These are phyloP conservation scores for Dolichotis patagonum DNA, from an alignment of 2,113 vertebrate species.

Conservation along the genomic window DNA sequence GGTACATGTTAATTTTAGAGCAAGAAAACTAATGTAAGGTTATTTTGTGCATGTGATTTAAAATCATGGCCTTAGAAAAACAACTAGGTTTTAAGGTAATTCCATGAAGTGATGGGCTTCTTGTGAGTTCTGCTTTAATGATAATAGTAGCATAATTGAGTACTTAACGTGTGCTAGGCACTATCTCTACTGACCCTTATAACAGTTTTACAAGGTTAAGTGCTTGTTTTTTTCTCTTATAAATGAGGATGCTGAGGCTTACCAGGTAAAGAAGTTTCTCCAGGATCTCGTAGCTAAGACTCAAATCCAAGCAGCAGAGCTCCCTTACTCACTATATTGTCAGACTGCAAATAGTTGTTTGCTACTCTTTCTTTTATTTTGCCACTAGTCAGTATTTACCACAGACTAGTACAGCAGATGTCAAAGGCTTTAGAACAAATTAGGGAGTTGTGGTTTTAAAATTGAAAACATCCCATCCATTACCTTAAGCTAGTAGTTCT, in stretches of 20 bases:
- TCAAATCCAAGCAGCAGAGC: not conserved
- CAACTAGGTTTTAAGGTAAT: not conserved
- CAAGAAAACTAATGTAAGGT: not conserved
- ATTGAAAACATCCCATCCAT: not conserved
- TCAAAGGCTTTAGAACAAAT: not conserved
- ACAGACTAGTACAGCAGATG: not conserved
- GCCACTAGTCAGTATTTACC: not conserved
- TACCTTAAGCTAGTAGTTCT: not conserved
- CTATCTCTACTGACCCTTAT: not conserved
- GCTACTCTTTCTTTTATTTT: not conserved
- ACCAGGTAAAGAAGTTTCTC: not conserved
- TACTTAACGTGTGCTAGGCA: not conserved
- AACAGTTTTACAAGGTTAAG: not conserved
- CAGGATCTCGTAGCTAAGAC: not conserved
- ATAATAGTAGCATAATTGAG: not conserved
- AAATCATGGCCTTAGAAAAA: not conserved
- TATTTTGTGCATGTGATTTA: not conserved
- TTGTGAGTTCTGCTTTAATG: not conserved
- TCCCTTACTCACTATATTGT: too few species aligned
- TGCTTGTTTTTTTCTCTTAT: not conserved
- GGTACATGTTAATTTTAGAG: not conserved
- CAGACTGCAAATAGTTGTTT: fast-evolving
- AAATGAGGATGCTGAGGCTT: not conserved
- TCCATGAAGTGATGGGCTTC: not conserved
- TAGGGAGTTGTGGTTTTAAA: not conserved